Conservation (phyloP, 2,797 vertebrate genomes). For the Zenarchopterus dispar region DNA sequence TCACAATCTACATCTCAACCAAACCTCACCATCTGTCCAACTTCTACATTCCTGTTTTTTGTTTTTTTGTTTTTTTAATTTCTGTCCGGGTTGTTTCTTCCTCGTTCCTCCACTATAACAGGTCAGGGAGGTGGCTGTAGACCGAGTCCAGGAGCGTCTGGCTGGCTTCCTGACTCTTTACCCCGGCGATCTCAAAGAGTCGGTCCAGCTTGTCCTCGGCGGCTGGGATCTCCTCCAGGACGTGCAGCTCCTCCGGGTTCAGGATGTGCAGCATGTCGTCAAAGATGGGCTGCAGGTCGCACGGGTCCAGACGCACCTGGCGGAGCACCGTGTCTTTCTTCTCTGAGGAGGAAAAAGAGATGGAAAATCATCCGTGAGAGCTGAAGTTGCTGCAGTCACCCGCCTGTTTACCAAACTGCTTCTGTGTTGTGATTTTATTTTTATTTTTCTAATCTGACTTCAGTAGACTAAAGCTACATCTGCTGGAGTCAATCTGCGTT, state of each 20-base stretch:
- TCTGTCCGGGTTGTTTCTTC: background rate
- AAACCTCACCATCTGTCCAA: constrained; percentile 1
- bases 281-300: constrained; percentile 97
- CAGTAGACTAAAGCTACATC: background rate
- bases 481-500: background rate
- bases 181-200: constrained; percentile 94
- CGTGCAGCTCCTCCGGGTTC: constrained; percentile 92
- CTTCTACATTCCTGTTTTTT: background rate
- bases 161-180: constrained; percentile 98
- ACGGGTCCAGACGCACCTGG: constrained; percentile 95
- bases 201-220: constrained; percentile 95
- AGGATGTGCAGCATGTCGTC: constrained; percentile 98
- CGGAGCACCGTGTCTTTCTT: constrained; percentile 98
- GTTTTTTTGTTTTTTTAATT: background rate
- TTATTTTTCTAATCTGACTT: too few relatives aligned
- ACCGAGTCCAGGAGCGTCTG: constrained; percentile 97
- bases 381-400: background rate
- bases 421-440: too few relatives aligned
- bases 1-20: constrained; percentile 3
- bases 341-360: constrained; percentile 77
- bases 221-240: constrained; percentile 91
- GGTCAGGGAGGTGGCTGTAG: constrained; percentile 96
- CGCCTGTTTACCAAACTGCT: too few relatives aligned
- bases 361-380: background rate
- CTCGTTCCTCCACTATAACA: constrained; percentile 81